Percentiles rank a stretch among this genome's conserved stretches.
Evolutionary conservation across 2,113 vertebrate species (phyloP).

Genomic region (Psilopogon haemacephalus): DNA sequence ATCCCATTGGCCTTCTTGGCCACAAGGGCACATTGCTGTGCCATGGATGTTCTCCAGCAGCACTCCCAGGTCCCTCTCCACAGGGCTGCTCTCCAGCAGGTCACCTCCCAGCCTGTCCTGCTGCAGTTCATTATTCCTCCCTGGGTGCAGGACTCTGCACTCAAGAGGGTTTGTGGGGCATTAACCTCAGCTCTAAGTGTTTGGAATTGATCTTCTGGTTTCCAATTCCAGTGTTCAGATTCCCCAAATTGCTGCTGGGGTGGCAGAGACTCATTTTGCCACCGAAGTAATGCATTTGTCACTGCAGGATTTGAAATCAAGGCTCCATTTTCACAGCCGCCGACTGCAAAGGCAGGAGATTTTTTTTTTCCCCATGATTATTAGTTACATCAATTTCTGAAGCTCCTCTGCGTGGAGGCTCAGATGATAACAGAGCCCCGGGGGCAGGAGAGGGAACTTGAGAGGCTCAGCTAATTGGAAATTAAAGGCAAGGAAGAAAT

Average conservation of each 20-base stretch:
- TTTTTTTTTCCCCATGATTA: background rate
- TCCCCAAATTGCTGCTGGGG: background rate
- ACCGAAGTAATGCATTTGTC: slow-evolving; percentile 60
- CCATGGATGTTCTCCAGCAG: too few species aligned
- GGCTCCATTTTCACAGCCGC: background rate
- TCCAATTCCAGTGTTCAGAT: background rate
- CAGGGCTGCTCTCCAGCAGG: too few species aligned
- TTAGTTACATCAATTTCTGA: slow-evolving; percentile 50
- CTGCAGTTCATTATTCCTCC: too few species aligned
- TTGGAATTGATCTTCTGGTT: slow-evolving; percentile 7
- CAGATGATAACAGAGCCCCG: slow-evolving; percentile 18
- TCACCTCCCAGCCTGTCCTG: too few species aligned
- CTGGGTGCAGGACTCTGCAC: too few species aligned
- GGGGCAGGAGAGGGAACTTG: slow-evolving; percentile 18
- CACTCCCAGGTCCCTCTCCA: too few species aligned
- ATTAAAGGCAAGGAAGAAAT: slow-evolving; percentile 48
- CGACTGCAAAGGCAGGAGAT: background rate
- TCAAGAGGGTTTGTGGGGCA: background rate
- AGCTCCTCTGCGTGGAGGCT: background rate
- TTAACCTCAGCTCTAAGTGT: slow-evolving; percentile 2
- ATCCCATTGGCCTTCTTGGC: too few species aligned
- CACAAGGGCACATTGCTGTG: too few species aligned
- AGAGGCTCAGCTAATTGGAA: slow-evolving; percentile 61
- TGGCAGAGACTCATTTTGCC: slow-evolving; percentile 37
- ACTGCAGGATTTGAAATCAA: slow-evolving; percentile 10